Percentiles rank a stretch among this genome's conserved stretches.
phyloP scores from a whole-genome alignment of 2,797 vertebrate species.

The Zalophus californianus region DNA sequence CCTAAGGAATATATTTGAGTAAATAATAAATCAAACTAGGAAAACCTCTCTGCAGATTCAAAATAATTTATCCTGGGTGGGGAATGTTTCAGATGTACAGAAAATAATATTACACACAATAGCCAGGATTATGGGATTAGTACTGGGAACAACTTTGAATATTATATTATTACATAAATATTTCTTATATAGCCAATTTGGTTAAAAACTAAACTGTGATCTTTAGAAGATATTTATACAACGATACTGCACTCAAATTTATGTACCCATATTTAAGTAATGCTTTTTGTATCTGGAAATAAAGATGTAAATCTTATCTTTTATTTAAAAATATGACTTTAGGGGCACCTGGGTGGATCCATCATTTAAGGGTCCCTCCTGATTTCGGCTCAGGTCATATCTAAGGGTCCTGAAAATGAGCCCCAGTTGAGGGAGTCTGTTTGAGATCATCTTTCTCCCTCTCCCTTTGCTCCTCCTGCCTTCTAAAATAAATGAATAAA shows the following conservation, averaged over 20 bases:
- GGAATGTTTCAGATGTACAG: neutral
- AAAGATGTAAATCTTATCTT: neutral
- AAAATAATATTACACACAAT: neutral
- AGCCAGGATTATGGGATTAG: neutral
- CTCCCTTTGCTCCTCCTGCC: neutral
- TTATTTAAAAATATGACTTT: neutral
- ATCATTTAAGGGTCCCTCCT: neutral
- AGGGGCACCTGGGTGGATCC: neutral
- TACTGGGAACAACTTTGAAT: neutral
- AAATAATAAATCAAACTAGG: conserved; percentile 45
- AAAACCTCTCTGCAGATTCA: neutral
- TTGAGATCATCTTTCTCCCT: neutral
- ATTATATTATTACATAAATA: neutral
- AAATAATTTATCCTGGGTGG: conserved; percentile 40
- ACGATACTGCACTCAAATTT: neutral
- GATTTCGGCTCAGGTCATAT: neutral
- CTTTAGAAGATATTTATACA: neutral
- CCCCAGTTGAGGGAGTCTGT: neutral
- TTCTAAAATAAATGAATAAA: neutral
- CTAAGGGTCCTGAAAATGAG: neutral
- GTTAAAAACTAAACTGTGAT: neutral
- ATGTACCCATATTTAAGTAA: neutral
- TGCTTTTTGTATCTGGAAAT: neutral
- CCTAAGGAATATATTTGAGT: neutral
- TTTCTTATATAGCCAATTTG: neutral